Evolutionary conservation across 2,797 vertebrate species (phyloP), one percentile per base, ranked within the genome.

Genomic region (Rousettus madagascariensis): DNA sequence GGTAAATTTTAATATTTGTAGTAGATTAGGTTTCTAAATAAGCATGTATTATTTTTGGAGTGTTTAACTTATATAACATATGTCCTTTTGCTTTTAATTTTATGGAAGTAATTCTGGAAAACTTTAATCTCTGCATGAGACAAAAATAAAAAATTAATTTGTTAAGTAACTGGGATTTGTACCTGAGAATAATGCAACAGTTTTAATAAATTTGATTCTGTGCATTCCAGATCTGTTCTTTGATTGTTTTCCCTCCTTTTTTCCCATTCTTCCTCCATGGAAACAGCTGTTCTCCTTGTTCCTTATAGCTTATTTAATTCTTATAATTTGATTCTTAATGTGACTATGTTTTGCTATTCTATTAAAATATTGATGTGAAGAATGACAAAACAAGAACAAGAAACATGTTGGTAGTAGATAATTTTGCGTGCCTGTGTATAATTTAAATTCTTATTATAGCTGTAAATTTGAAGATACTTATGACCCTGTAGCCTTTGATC

Each of bases 1-100:
- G 98, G 99, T 99, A 98, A 98, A 80, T 51, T 57, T 96, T 24
- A 77, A 15, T 83, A 74, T 98, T 96, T 93, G 38, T 49, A 43
- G 19, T 79, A 66, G 74, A 51, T 71, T 92, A 74, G n/a, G 71
- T 86, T 80, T 86, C 20, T 36, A 71, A 86, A 61, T 33, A 74
- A 79, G 51, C 13, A 41, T 51, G 2, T 68, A 28, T 24, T 89
- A 19, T 75, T 74, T 96, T 36, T 26, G 43, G 41, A 88, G 28
- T 55, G 13, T 51, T 61, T 2, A 36, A 28, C 16, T 66, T 94
- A 43, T n/a, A 2, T 86, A 86, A 72, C 41, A 16, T 63, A 4
- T 68, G 28, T 36, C 38, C 49, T 78, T 92, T 86, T 8, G 24
- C 10, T 36, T 30, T 30, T 75, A 93, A 65, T 80, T 49, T 85